Evolutionary conservation across 2,797 vertebrate genomes (phyloP).

Genomic region (Manis pentadactyla): DNA sequence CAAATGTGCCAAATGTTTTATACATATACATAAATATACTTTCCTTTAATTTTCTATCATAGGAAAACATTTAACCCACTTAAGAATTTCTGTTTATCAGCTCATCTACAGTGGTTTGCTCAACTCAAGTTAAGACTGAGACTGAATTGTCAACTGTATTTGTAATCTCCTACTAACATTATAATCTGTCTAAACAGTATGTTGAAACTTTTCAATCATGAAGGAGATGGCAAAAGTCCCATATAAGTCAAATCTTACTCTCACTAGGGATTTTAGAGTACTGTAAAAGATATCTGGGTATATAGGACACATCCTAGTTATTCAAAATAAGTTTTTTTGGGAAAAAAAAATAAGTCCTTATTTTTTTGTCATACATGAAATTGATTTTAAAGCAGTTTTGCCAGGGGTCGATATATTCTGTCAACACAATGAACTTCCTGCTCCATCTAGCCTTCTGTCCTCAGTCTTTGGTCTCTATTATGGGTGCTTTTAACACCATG

Average conservation of each 20-base stretch:
- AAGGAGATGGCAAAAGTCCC: constrained; percentile 36
- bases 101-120: constrained; percentile 64
- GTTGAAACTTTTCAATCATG: constrained; percentile 67
- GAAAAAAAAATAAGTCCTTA: not conserved
- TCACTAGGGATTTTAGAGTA: not conserved
- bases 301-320: not conserved
- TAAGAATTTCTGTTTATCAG: constrained; percentile 76
- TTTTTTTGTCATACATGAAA: not conserved
- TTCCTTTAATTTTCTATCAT: constrained; percentile 78
- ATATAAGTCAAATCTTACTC: constrained; percentile 24
- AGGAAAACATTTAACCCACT: constrained; percentile 77
- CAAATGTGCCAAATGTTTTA: constrained; percentile 80
- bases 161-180: constrained; percentile 72
- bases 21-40: constrained; percentile 76
- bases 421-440: not conserved
- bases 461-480: not conserved
- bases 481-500: not conserved
- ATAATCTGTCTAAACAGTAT: constrained; percentile 75
- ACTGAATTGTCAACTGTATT: constrained; percentile 74
- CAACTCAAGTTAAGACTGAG: constrained; percentile 70
- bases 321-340: not conserved
- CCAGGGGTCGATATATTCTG: not conserved
- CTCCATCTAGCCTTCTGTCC: not conserved
- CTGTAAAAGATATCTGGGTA: not conserved
- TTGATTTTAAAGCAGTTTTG: not conserved